Conservation (phyloP, 2,888 invertebrate species). For the Ametastegia equiseti region DNA sequence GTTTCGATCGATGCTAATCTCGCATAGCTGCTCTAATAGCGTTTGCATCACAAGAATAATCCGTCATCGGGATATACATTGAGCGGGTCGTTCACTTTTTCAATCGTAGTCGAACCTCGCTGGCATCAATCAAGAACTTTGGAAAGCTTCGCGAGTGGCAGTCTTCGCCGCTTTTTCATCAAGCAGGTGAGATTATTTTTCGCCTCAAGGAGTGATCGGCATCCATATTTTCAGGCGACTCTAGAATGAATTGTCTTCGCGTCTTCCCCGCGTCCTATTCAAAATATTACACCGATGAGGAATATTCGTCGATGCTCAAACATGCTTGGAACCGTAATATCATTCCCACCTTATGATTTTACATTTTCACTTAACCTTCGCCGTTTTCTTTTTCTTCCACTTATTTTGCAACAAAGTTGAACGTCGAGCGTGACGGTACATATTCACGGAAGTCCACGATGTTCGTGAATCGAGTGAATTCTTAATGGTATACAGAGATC, state of each 20-base stretch:
- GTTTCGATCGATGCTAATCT: not conserved
- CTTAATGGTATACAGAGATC: not conserved
- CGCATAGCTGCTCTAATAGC: not conserved
- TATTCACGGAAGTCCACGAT: no score
- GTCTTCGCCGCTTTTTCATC: not conserved
- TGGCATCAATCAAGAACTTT: not conserved
- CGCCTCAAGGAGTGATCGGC: not conserved
- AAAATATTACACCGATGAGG: not conserved
- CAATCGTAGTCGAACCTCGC: not conserved
- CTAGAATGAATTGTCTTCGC: not conserved
- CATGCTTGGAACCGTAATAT: not conserved
- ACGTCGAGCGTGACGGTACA: no score
- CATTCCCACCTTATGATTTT: no score
- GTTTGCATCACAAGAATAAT: not conserved
- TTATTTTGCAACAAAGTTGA: no score
- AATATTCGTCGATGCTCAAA: not conserved
- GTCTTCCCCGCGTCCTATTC: not conserved
- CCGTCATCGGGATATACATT: not conserved
- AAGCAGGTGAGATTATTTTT: not conserved
- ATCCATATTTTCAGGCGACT: conserved; percentile 5
- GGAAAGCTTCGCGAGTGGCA: not conserved
- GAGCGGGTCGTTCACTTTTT: not conserved
- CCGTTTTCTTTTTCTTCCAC: no score
- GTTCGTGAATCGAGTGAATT: no score
- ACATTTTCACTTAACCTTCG: not conserved